Evolutionary conservation across 2,113 vertebrate genomes (phyloP), one percentile per base, ranked within the genome.

Genomic region (Rhabdomys dilectus): DNA sequence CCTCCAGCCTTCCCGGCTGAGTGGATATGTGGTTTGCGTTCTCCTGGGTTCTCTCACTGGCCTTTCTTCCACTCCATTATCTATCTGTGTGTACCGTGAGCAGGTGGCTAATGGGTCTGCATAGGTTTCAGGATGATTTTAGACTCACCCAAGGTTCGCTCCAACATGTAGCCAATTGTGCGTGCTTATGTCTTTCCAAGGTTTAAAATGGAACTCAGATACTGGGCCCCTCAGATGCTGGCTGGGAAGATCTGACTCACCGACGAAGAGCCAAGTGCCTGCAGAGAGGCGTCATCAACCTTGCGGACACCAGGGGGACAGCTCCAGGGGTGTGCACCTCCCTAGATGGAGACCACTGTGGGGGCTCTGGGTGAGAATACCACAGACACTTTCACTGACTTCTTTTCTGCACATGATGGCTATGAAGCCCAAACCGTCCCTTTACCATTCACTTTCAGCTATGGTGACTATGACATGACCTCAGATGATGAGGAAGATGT

Each of bases 401-500:
- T 98, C 34, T 97, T 98, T 39, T 97, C 98, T 31, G 96, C 98
- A 77, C 98, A 98, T 36, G 96, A 97, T 66, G 78, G 94, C 36
- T 98, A 97, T 0, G 93, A 97, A 62, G 96, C 80, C 76, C 94
- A 62, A 8, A 98, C 98, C 56, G 97, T 98, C 72, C 88, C 98
- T 51, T 98, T 99, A 70, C 98, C 98, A 2, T 98, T 98, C 94
- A 98, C 98, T 88, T 98, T 99, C 95, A 98, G 96, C 93, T 99
- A 99, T 70, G 98, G 99, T 0, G 99, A 99, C 96, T 99, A 99
- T 0, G 99, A 99, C 48, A 96, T 99, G 70, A 98, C 99, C 0
- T 98, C 98, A 36, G 99, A 99, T 73, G 99, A 99, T 17, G 99
- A 99, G 10, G 99, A 99, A 0, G 99, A 99, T 96, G 97, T 99